Conservation (phyloP, 2,113 vertebrate species). For the Alligator sinensis region DNA sequence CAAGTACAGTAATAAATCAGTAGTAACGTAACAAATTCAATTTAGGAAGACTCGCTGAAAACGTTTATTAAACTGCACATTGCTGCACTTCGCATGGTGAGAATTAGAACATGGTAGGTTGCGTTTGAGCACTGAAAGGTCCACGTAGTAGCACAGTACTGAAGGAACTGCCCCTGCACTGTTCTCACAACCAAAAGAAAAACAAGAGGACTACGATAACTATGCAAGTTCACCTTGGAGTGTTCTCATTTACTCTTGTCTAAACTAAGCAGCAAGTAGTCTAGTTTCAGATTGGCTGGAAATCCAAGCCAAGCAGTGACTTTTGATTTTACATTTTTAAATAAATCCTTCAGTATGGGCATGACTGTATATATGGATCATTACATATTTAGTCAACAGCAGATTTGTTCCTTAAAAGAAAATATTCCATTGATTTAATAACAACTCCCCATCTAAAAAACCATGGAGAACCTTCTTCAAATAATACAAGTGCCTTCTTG, state of each 20-base stretch:
- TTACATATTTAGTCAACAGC: neutral
- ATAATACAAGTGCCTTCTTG: neutral
- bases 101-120: neutral
- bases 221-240: neutral
- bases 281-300: neutral
- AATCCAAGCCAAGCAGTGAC: neutral
- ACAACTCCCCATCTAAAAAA: neutral
- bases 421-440: neutral
- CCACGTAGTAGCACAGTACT: neutral
- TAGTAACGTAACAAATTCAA: neutral
- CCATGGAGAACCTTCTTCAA: neutral
- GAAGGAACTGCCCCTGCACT: neutral
- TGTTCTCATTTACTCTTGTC: neutral
- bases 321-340: neutral
- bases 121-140: neutral
- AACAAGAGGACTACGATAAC: neutral
- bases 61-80: conserved; percentile 17
- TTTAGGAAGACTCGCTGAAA: neutral
- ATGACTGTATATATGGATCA: neutral
- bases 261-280: neutral
- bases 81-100: neutral
- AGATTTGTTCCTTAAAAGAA: neutral
- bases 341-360: too few species aligned
- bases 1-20: too few species aligned
- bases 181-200: neutral